A percentile compares a stretch with the other conserved stretches of the same genome.
Evolutionary conservation across 2,113 vertebrate species (phyloP).

Genomic region (Motacilla tschutschensis): DNA sequence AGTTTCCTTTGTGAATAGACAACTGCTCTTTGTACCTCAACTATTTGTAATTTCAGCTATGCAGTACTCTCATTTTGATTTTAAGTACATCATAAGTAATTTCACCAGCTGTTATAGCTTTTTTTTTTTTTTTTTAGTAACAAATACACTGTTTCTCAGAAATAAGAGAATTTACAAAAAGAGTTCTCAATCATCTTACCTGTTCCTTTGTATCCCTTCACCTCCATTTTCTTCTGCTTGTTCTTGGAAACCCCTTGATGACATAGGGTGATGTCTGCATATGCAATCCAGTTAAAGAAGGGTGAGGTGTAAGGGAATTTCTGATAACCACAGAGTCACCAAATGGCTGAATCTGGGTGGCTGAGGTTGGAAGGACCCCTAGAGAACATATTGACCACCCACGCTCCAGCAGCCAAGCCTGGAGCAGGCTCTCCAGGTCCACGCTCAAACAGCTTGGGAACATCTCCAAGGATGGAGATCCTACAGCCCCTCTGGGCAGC

Average conservation of each 20-base stretch:
- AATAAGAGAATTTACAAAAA: too few relatives aligned
- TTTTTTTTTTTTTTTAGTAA: neutral
- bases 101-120: neutral
- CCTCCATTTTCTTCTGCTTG: neutral
- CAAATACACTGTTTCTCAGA: too few relatives aligned
- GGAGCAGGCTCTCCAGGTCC: neutral
- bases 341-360: neutral
- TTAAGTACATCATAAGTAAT: neutral
- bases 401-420: neutral
- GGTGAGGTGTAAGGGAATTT: neutral
- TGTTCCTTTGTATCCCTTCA: neutral
- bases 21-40: neutral
- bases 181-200: neutral
- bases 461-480: neutral
- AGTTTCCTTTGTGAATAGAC: neutral
- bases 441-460: accelerated
- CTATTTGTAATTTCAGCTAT: neutral
- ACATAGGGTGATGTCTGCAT: neutral
- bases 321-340: neutral
- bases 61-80: neutral
- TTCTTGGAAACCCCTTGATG: neutral
- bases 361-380: neutral
- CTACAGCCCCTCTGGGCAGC: neutral
- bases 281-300: neutral
- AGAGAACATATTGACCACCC: neutral